These are phyloP conservation scores for Anguilla marmorata DNA, from an alignment of 2,797 vertebrate genomes.

Conservation along the genomic window DNA sequence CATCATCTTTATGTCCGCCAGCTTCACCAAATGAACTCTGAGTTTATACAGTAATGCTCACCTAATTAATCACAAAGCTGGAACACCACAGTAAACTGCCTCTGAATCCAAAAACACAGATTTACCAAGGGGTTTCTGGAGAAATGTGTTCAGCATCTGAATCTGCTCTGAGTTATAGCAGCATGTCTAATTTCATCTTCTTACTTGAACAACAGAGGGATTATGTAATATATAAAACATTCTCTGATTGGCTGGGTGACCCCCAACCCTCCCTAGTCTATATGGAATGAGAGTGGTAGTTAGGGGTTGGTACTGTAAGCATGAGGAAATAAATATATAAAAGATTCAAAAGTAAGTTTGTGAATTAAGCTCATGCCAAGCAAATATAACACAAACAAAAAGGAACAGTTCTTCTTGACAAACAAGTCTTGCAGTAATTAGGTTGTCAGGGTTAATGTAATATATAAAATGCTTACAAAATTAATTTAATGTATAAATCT, in stretches of 20 bases:
- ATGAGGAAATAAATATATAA: background rate
- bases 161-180: conserved; percentile 45
- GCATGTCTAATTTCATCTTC: conserved; percentile 48
- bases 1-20: conserved; percentile 54
- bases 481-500: background rate
- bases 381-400: background rate
- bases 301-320: too few relatives aligned
- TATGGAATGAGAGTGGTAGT: background rate
- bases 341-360: background rate
- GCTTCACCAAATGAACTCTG: conserved; percentile 56
- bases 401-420: background rate
- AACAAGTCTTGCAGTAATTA: background rate
- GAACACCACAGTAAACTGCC: conserved; percentile 35
- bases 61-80: conserved; percentile 45
- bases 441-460: background rate
- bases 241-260: background rate
- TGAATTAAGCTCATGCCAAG: too few relatives aligned
- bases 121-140: background rate
- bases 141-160: conserved; percentile 33
- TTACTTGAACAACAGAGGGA: conserved; percentile 40
- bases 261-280: background rate
- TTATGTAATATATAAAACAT: conserved; percentile 31
- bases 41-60: conserved; percentile 42
- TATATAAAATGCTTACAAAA: background rate
- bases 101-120: conserved; percentile 7